Percentiles rank a stretch among this genome's conserved stretches.
Conservation (phyloP, 2,797 vertebrate genomes). For the Sebastes paucispinis region DNA sequence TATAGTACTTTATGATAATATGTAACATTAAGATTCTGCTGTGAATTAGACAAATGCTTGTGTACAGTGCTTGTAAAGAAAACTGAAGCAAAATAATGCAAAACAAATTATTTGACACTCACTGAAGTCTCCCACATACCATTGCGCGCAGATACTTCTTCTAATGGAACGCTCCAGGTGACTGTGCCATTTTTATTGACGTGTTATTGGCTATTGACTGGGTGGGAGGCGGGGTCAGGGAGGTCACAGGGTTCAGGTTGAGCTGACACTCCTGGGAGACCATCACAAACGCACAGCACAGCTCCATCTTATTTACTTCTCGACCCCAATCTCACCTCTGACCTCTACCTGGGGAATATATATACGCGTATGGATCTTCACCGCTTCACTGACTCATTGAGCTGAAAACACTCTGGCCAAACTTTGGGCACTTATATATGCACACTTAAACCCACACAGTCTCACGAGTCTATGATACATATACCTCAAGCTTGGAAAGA, state of each 20-base stretch:
- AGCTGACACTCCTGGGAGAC: slow-evolving; percentile 33
- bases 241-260: slow-evolving; percentile 53
- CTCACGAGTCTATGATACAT: neutral
- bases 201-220: slow-evolving; percentile 62
- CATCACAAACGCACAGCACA: slow-evolving; percentile 33
- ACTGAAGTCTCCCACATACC: neutral
- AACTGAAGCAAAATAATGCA: neutral
- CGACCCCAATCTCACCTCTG: slow-evolving; percentile 59
- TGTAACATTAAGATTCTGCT: neutral
- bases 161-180: slow-evolving; percentile 51
- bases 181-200: slow-evolving; percentile 58
- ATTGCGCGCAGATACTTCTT: neutral
- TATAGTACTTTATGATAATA: neutral
- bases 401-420: slow-evolving; percentile 27
- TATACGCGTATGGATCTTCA: slow-evolving; percentile 34
- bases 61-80: neutral
- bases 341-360: slow-evolving; percentile 48
- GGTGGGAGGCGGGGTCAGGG: slow-evolving; percentile 30
- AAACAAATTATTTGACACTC: neutral
- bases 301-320: slow-evolving; percentile 70
- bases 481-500: neutral
- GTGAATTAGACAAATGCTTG: neutral
- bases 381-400: slow-evolving; percentile 56
- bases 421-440: neutral
- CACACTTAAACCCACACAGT: neutral